phyloP scores from a whole-genome alignment of 2,797 vertebrate species.

The Coreius guichenoti region DNA sequence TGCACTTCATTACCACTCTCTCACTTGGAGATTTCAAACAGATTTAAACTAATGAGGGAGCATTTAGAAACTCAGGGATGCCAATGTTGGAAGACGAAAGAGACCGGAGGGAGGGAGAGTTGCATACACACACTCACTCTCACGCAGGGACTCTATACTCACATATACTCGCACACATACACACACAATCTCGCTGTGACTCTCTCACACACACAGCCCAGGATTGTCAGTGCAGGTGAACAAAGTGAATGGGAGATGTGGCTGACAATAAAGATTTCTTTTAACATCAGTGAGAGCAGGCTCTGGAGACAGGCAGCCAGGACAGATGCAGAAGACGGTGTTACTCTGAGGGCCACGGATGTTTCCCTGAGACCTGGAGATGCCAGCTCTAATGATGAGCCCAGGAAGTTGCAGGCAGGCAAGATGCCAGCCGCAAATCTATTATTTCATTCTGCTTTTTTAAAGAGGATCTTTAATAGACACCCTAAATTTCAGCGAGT shows the following conservation, averaged over 20 bases:
- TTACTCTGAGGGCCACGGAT: slow-evolving; percentile 83
- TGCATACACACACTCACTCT: slow-evolving; percentile 47
- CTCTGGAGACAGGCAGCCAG: slow-evolving; percentile 90
- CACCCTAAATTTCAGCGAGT: slow-evolving; percentile 72
- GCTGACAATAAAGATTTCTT: slow-evolving; percentile 99
- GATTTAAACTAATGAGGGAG: slow-evolving; percentile 97
- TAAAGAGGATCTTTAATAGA: slow-evolving; percentile 76
- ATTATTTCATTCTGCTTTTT: slow-evolving; percentile 76
- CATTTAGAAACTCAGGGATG: slow-evolving; percentile 90
- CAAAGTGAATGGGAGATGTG: slow-evolving; percentile 98
- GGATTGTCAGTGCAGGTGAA: slow-evolving; percentile 93
- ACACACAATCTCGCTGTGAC: slow-evolving; percentile 33
- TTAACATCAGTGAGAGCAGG: slow-evolving; percentile 94
- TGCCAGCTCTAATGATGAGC: slow-evolving; percentile 82
- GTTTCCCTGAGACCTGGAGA: slow-evolving; percentile 77
- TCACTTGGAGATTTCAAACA: slow-evolving; percentile 89
- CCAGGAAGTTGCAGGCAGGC: slow-evolving; percentile 63
- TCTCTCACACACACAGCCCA: slow-evolving; percentile 69
- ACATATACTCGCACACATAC: slow-evolving; percentile 60
- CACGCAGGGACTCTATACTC: slow-evolving; percentile 39
- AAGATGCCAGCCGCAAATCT: slow-evolving; percentile 70
- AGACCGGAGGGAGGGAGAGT: slow-evolving; percentile 70
- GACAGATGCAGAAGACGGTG: slow-evolving; percentile 84
- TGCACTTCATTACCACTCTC: slow-evolving; percentile 77
- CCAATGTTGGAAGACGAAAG: slow-evolving; percentile 79